These are phyloP conservation scores for Phoxinus phoxinus DNA, from an alignment of 2,113 vertebrate genomes.

Conservation along the genomic window DNA sequence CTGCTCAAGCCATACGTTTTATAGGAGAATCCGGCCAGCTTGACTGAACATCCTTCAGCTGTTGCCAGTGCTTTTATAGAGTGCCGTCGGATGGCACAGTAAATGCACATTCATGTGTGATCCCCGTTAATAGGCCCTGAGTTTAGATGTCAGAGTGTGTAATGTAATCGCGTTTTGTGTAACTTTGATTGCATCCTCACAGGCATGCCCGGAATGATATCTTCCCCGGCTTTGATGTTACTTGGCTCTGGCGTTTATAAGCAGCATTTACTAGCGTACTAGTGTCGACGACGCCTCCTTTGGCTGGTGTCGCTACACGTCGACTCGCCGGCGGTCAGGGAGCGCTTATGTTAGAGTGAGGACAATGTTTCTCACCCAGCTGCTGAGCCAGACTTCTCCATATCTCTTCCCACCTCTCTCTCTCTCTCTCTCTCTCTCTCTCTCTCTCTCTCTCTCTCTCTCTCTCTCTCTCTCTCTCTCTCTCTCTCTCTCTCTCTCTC, in stretches of 20 bases:
- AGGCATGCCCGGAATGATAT: background rate
- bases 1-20: conserved; percentile 14
- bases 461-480: background rate
- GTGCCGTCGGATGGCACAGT: background rate
- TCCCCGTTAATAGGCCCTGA: conserved; percentile 15
- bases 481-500: background rate
- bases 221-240: conserved; percentile 33
- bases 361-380: conserved; percentile 20
- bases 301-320: conserved; percentile 46
- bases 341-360: conserved; percentile 11
- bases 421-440: background rate
- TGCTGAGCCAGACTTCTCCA: conserved; percentile 13
- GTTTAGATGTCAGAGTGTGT: conserved; percentile 15
- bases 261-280: conserved; percentile 22
- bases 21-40: background rate
- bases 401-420: background rate
- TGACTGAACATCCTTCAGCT: conserved; percentile 4
- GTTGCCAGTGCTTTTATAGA: conserved; percentile 40
- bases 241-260: background rate
- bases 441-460: background rate
- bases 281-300: conserved; percentile 29
- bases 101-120: conserved; percentile 16
- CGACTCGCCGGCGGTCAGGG: conserved; percentile 12
- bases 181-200: conserved; percentile 35
- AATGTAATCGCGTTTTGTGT: conserved; percentile 27